Base-by-base conservation (phyloP, 1,140 invertebrate species). In the Propsilocerus akamusi region DNA sequence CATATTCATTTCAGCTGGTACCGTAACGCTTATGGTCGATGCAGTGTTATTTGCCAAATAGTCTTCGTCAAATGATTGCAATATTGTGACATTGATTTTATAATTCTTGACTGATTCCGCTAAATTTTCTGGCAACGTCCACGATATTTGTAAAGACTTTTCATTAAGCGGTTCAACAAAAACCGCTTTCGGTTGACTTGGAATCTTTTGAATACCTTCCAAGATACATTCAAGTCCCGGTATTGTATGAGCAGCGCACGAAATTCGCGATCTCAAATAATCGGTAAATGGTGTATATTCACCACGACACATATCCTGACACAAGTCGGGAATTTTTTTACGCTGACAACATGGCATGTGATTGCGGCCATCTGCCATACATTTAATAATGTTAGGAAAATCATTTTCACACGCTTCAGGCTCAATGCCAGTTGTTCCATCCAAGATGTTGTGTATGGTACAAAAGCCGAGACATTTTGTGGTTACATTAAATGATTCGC, bases 281-380 rank as follows among this genome's bases (percentile, higher is more conserved):
- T 86, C 81, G 0, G 83, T 86, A n/a, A 84, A 82, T 0, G 81
- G 73, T 0, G 81, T 84, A 61, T 86, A 88, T 56, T 86, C 81
- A 26, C 86, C 86, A n/a, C 79, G 65, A 58, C 86, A 89, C 47
- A 87, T 80, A 55, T 87, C 83, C 58, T 85, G 83, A 60, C 86
- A 88, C 49, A 86, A 76, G 62, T 86, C 81, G 0, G 85, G 85
- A 17, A 88, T 79, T 47, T 77, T 71, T 62, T 86, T 82, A 52
- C 80, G 73, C 14, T 81, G 73, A 59, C 86, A 88, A 62, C 85
- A 88, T 0, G 84, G 84, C 28, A 85, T 78, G 65, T 88, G 85
- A 66, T 88, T 86, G 23, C 83, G 69, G 1, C 83, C 81, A 64
- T 87, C 84, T 56, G 74, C 76, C 76, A 80, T 78, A 56, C 76